Percentiles rank a stretch among this genome's conserved stretches.
These are phyloP conservation scores for Fulica atra DNA, from an alignment of 2,113 vertebrate genomes.

Conservation along the genomic window DNA sequence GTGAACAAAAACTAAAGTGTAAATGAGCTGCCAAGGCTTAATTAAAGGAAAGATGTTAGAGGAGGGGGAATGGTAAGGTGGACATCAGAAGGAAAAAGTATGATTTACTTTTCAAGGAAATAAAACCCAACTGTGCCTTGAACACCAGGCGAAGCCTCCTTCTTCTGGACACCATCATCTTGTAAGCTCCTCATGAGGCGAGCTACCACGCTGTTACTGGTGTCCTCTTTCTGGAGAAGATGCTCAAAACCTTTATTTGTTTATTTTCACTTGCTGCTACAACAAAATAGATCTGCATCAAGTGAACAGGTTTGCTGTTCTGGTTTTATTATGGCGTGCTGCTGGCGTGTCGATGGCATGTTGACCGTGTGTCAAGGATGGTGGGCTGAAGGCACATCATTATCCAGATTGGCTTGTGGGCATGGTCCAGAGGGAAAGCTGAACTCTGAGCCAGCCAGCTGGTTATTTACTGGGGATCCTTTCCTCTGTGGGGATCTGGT, in stretches of 20 bases:
- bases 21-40: not conserved
- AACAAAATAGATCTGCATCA: not conserved
- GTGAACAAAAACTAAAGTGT: not conserved
- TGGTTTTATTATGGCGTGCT: not conserved
- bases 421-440: fast-evolving
- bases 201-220: not conserved
- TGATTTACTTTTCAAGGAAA: not conserved
- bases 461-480: not conserved
- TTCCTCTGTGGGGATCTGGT: not conserved
- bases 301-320: not conserved
- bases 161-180: not conserved
- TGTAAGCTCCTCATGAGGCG: not conserved
- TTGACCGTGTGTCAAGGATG: no score
- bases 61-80: not conserved
- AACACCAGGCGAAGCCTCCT: not conserved
- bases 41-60: not conserved
- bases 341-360: no score
- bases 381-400: fast-evolving
- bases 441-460: no score
- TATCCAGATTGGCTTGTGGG: not conserved
- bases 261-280: not conserved
- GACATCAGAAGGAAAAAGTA: not conserved
- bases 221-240: not conserved
- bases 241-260: not conserved
- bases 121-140: not conserved